Base-by-base conservation (phyloP, 37 sponge, comb jelly and placozoan genomes). In the Dysidea cf. avara region DNA sequence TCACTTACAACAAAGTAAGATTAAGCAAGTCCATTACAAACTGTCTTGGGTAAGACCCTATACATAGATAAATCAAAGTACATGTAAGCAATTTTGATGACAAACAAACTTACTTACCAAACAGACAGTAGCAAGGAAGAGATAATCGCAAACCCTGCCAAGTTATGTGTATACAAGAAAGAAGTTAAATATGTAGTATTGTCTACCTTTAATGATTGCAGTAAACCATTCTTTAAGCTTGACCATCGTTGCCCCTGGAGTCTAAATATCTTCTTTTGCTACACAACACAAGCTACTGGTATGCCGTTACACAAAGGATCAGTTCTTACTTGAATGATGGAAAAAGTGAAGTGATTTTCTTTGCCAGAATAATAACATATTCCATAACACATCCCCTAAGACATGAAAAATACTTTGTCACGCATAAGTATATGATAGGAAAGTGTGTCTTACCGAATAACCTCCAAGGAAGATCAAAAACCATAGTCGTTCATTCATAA, bases 191-290 rank as follows among this genome's bases (percentile, higher is more conserved):
- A 40, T 60, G 16, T n/a, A n/a, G 17, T 4, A 25, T 25, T 0
- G 39, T 32, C 46, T 67, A 75, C 83, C 83, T 75, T 75, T n/a
- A 83, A 17, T 47, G 69, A 52, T 55, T 39, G 51, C 25, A 50
- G 21, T 2, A 83, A 17, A 25, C 62, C 83, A 22, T 83, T 62
- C 68, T 62, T 50, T n/a, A 75, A n/a, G 38, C 77, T 71, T 20
- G 71, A 54, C 1, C 0, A 12, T 7, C 62, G 20, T 35, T 84
- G 85, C 64, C 85, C 85, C 53, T 66, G 37, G 30, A 84, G 20
- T 22, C 72, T 64, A 62, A 84, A 84, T 48, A 77, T 20, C 58
- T 63, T 65, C 24, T 51, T 37, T 77, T 84, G 85, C 79, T 83
- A 61, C 29, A 72, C 40, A 1, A 3, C 13, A 2, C 22, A 9